Percentiles rank a stretch among this genome's conserved stretches.
phyloP scores from a whole-genome alignment of 2,113 vertebrate species.

The Picathartes gymnocephalus region DNA sequence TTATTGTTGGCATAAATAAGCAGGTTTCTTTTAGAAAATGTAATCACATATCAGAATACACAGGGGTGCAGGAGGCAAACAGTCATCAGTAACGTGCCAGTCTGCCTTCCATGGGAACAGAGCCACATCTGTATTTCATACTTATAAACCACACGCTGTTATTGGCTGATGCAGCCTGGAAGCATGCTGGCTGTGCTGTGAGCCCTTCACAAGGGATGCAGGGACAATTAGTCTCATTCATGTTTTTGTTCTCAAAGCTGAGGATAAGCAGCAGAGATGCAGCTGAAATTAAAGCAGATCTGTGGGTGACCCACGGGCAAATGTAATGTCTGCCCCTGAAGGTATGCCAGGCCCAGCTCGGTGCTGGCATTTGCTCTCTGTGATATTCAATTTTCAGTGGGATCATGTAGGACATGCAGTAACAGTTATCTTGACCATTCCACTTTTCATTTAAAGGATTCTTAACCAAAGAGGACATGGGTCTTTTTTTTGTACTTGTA shows the following conservation, averaged over 20 bases:
- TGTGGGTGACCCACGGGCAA: background rate
- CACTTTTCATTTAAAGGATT: background rate
- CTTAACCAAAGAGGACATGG: background rate
- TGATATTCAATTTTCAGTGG: background rate
- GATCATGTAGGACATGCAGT: background rate
- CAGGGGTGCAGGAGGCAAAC: background rate
- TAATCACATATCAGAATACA: background rate
- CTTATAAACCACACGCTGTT: background rate
- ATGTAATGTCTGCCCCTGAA: background rate
- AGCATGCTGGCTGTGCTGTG: background rate
- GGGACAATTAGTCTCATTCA: background rate
- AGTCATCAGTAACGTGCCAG: background rate
- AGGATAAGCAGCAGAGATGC: background rate
- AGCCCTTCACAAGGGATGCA: background rate
- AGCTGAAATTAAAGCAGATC: background rate
- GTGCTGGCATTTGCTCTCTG: accelerated
- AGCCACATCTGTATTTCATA: background rate
- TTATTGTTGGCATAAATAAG: background rate
- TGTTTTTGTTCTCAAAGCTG: background rate
- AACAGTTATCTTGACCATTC: background rate
- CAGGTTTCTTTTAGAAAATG: background rate
- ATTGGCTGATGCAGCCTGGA: background rate
- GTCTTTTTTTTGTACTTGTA: background rate
- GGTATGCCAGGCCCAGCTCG: accelerated
- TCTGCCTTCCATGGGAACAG: background rate